Evolutionary conservation across 2,113 vertebrate genomes (phyloP), one percentile per base, ranked within the genome.

Genomic region (Nothobranchius kuhntae): DNA sequence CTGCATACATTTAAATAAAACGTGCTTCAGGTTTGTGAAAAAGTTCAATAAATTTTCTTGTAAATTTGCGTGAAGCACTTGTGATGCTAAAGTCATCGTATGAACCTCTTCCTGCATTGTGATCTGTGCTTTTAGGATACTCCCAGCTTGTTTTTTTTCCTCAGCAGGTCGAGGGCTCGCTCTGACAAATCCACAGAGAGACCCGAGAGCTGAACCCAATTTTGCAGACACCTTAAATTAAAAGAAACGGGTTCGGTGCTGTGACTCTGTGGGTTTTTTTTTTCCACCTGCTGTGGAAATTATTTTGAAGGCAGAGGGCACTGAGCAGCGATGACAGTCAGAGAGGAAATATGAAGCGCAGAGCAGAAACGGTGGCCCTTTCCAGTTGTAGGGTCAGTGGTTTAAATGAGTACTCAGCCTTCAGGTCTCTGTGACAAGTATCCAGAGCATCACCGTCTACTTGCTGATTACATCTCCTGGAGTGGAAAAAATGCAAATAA

Each of bases 401-500:
- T 87, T 54, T 51, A 80, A 83, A 74, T 69, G 61, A 76, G 66
- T 13, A 30, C 82, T 57, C 51, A 77, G 84, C 86, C 77, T 77
- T 62, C 63, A 61, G 79, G 77, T 87, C 78, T 64, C 68, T 6
- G 59, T 63, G 74, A 87, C 85, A 69, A 51, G 74, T 75, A 87
- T 85, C 82, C 73, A 73, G 75, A 81, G 76, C 65, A 72, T 58
- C 53, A 13, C 88, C 55, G 81, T 90, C 85, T 87, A 83, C 89
- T 74, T 78, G 73, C 88, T 90, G 88, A 91, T 92, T 91, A 86
- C 82, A 81, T 88, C 88, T 91, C 81, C 87, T 91, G 87, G 89
- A 90, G 86, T 89, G 89, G 87, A 92, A 91, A 85, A 91, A 92
- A 91, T 89, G 88, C 90, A 91, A 90, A 91, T 93, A 91, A 90